These are phyloP conservation scores for Campoletis raptor DNA, from an alignment of 2,888 invertebrate genomes.

Conservation along the genomic window DNA sequence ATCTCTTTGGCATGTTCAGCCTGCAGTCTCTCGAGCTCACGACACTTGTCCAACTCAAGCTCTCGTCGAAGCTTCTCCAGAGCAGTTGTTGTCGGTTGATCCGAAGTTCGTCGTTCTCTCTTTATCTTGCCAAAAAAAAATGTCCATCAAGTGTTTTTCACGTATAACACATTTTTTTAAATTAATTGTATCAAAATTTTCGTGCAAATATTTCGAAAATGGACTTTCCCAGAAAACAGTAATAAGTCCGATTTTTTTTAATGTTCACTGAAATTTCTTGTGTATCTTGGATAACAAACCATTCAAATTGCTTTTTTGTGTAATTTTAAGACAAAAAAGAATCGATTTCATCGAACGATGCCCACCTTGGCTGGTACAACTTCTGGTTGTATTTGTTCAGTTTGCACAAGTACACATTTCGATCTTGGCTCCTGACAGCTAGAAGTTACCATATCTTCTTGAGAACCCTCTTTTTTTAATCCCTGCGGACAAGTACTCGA, in stretches of 20 bases:
- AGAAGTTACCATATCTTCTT: conserved; percentile 86
- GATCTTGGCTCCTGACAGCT: conserved; percentile 85
- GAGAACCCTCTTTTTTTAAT: conserved; percentile 83
- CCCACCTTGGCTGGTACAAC: conserved; percentile 79
- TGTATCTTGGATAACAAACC: not conserved
- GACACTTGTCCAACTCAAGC: conserved; percentile 84
- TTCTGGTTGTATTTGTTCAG: conserved; percentile 80
- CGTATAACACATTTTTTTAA: not conserved
- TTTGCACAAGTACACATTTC: conserved; percentile 81
- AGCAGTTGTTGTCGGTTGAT: conserved; percentile 79
- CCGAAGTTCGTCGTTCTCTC: conserved; percentile 79
- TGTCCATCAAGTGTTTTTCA: conserved; percentile 34
- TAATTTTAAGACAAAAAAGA: not conserved
- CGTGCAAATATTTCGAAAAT: not conserved
- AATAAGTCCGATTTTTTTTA: not conserved
- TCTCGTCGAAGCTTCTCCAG: conserved; percentile 84
- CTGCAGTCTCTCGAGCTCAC: conserved; percentile 85
- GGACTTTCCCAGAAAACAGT: not conserved
- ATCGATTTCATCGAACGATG: not conserved
- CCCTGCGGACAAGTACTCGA: conserved; percentile 78
- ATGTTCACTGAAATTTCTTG: not conserved
- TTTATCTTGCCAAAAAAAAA: conserved; percentile 75
- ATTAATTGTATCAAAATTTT: not conserved
- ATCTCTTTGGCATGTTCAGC: conserved; percentile 85
- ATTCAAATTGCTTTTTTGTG: not conserved